These are phyloP conservation scores for Corydoras maculifer DNA, from an alignment of 2,113 vertebrate species.

Conservation along the genomic window DNA sequence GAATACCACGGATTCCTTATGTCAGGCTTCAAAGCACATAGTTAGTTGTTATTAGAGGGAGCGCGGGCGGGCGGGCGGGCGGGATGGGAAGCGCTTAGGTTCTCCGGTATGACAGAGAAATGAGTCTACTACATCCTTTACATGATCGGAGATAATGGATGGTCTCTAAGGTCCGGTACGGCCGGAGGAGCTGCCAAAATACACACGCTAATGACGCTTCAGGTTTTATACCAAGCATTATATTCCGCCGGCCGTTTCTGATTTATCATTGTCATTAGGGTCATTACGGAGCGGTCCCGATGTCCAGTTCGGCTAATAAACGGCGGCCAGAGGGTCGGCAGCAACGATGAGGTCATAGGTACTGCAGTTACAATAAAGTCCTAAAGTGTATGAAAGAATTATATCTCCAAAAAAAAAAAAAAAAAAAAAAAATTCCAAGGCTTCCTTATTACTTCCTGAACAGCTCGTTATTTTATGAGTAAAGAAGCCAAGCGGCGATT, in stretches of 20 bases:
- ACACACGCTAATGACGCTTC: slow-evolving; percentile 47
- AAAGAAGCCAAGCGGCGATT: too few species aligned
- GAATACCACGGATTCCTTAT: slow-evolving; percentile 44
- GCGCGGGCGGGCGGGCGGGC: slow-evolving; percentile 40
- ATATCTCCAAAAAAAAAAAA: background rate
- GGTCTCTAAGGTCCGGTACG: slow-evolving; percentile 44
- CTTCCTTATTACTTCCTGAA: too few species aligned
- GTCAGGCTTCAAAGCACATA: slow-evolving; percentile 58
- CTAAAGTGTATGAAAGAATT: background rate
- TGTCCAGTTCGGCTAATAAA: slow-evolving; percentile 16
- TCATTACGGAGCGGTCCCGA: slow-evolving; percentile 38
- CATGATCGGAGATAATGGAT: slow-evolving; percentile 37
- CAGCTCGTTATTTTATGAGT: too few species aligned
- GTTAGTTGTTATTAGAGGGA: slow-evolving; percentile 49
- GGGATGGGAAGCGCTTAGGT: slow-evolving; percentile 32
- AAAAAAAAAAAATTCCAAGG: too few species aligned
- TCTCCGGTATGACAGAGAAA: slow-evolving; percentile 28
- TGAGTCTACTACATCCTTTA: slow-evolving; percentile 29
- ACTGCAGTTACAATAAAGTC: background rate
- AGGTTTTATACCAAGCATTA: slow-evolving; percentile 43
- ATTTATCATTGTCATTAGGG: slow-evolving; percentile 54
- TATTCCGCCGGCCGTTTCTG: slow-evolving; percentile 53
- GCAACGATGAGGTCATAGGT: background rate
- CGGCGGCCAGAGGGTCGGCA: slow-evolving; percentile 7
- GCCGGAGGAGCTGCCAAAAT: slow-evolving; percentile 44